A percentile compares a stretch with the other conserved stretches of the same genome.
phyloP scores from a whole-genome alignment of 2,888 invertebrate genomes.

The Lithophane ornitopus region DNA sequence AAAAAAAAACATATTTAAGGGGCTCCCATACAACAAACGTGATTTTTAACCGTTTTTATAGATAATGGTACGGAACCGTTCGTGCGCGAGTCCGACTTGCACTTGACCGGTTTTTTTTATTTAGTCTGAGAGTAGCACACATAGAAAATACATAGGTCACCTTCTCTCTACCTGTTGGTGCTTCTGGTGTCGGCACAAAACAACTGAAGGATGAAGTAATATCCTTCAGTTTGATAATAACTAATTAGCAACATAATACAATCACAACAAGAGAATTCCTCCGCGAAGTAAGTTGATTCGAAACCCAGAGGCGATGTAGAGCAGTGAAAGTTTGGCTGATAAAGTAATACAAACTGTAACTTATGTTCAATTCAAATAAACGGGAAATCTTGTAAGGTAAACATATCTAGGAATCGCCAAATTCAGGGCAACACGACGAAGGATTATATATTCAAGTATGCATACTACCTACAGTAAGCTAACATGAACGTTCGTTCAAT shows the following conservation, averaged over 20 bases:
- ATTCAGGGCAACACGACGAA: slow-evolving; percentile 16
- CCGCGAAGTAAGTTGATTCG: not conserved
- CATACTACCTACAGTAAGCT: slow-evolving; percentile 1
- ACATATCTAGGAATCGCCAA: slow-evolving; percentile 10
- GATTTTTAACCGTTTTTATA: too few species aligned
- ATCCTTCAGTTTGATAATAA: not conserved
- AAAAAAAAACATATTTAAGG: too few species aligned
- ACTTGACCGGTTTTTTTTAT: too few species aligned
- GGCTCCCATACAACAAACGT: too few species aligned
- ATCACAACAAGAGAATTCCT: not conserved
- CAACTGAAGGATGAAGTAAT: not conserved
- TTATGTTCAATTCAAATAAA: slow-evolving; percentile 5
- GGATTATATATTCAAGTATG: slow-evolving; percentile 13
- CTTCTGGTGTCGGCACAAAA: not conserved
- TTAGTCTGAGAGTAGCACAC: not conserved
- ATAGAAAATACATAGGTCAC: not conserved
- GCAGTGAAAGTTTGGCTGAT: not conserved
- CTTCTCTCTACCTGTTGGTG: not conserved
- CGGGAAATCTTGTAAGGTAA: not conserved
- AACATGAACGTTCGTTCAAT: slow-evolving; percentile 43
- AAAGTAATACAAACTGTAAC: not conserved
- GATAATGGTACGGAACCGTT: too few species aligned
- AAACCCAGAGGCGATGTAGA: not conserved
- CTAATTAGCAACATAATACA: not conserved
- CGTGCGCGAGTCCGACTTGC: too few species aligned